Conservation (phyloP, 2,113 vertebrate genomes). For the Cebidichthys violaceus region DNA sequence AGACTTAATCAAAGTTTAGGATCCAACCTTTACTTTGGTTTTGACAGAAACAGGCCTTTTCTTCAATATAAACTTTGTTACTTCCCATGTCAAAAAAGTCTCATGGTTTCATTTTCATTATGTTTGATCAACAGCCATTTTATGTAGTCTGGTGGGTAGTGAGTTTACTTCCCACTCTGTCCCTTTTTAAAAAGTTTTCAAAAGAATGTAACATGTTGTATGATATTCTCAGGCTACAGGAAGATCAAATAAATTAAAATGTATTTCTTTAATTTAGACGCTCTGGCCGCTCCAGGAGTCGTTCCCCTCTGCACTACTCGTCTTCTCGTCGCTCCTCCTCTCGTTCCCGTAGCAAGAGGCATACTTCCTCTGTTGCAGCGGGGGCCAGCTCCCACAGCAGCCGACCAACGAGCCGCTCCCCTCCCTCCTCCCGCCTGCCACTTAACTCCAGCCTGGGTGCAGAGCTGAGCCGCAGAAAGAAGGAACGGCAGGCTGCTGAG, state of each 20-base stretch:
- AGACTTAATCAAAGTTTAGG: background rate
- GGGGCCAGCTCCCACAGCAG: conserved; percentile 84
- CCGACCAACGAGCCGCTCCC: conserved; percentile 93
- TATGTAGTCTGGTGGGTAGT: background rate
- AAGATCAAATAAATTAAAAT: background rate
- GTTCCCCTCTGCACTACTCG: conserved; percentile 89
- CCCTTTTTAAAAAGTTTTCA: background rate
- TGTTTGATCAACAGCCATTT: conserved; percentile 3
- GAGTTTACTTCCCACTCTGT: background rate
- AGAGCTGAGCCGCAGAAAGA: conserved; percentile 94
- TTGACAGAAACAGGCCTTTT: background rate
- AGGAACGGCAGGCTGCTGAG: conserved; percentile 91
- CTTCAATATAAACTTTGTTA: background rate
- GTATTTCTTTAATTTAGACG: conserved; percentile 81
- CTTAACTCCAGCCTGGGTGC: conserved; percentile 96
- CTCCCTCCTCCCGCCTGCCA: conserved; percentile 89
- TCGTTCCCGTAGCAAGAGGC: conserved; percentile 94
- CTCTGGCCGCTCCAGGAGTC: conserved; percentile 93
- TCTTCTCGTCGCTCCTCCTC: conserved; percentile 89
- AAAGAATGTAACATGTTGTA: background rate
- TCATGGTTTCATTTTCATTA: conserved; percentile 9
- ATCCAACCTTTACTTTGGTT: background rate
- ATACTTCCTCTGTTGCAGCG: conserved; percentile 83
- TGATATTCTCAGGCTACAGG: background rate
- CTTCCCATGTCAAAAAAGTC: background rate